Evolutionary conservation across 2,888 invertebrate species (phyloP).

Genomic region (Lampropteryx suffumata): DNA sequence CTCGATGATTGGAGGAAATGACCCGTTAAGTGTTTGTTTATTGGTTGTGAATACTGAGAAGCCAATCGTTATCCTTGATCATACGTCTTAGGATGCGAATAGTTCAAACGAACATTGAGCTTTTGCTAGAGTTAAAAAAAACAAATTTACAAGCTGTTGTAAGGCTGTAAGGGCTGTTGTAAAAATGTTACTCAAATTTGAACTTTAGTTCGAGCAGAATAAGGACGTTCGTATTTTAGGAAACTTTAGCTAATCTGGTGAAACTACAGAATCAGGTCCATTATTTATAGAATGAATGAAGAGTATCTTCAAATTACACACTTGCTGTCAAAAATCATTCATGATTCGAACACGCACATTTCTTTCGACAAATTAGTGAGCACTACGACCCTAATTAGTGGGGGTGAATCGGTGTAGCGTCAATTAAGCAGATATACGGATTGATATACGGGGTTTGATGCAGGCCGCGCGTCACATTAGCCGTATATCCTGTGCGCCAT

Average conservation of each 20-base stretch:
- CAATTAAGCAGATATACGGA: conserved; percentile 59
- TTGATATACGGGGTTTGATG: conserved; percentile 67
- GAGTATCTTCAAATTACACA: neutral
- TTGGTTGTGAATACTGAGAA: conserved; percentile 7
- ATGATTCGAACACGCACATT: conserved; percentile 35
- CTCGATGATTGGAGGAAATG: conserved; percentile 30
- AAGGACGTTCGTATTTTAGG: too few species aligned
- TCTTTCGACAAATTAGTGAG: conserved; percentile 53
- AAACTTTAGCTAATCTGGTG: too few species aligned
- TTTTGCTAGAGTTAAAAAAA: neutral
- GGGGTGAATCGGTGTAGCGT: conserved; percentile 49
- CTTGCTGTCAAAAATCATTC: conserved; percentile 29
- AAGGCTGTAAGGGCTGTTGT: too few species aligned
- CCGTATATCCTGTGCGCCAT: conserved; percentile 61
- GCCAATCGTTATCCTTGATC: neutral
- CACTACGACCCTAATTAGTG: conserved; percentile 46
- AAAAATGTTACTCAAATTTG: too few species aligned
- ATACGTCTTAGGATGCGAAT: too few species aligned
- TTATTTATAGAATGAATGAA: too few species aligned
- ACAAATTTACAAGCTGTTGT: too few species aligned
- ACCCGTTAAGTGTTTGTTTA: conserved; percentile 35
- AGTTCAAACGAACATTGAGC: neutral
- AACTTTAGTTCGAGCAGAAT: too few species aligned
- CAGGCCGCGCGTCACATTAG: conserved; percentile 58
- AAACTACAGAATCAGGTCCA: too few species aligned